A percentile compares a stretch with the other conserved stretches of the same genome.
phyloP scores from a whole-genome alignment of 2,113 vertebrate genomes.

The Jaculus jaculus region DNA sequence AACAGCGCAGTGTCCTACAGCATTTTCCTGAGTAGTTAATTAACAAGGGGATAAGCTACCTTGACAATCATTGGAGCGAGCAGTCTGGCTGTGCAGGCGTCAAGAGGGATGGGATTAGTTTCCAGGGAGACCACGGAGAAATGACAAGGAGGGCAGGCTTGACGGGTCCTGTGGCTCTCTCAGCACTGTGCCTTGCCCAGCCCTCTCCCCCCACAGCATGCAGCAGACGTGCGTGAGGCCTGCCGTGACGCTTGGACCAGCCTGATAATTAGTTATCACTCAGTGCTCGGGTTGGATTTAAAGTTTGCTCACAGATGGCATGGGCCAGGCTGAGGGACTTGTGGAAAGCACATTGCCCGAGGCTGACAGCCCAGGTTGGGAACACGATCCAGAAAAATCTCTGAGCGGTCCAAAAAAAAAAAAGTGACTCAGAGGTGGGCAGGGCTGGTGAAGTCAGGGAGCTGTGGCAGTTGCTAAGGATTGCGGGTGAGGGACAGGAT shows the following conservation, averaged over 20 bases:
- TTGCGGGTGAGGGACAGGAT: background rate
- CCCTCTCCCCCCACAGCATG: background rate
- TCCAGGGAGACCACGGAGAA: constrained; percentile 70
- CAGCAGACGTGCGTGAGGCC: background rate
- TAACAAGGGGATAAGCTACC: constrained; percentile 49
- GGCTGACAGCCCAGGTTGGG: background rate
- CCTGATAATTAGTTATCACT: constrained; percentile 35
- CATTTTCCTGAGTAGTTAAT: constrained; percentile 70
- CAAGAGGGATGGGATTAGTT: background rate
- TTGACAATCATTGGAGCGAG: constrained; percentile 33
- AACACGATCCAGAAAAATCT: background rate
- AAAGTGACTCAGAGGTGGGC: background rate
- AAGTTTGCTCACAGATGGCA: constrained; percentile 13
- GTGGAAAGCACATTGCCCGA: background rate
- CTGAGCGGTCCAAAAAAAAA: background rate
- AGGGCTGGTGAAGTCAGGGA: background rate
- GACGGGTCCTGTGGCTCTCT: background rate
- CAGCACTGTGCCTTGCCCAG: background rate
- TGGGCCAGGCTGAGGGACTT: background rate
- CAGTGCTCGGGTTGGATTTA: background rate
- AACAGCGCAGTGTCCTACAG: background rate
- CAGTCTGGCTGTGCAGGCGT: background rate
- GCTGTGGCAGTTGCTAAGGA: background rate
- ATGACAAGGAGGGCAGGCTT: constrained; percentile 29
- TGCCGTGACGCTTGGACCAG: background rate